These are phyloP conservation scores for Arremon brunneinucha DNA, from an alignment of 2,797 vertebrate species.

Conservation along the genomic window DNA sequence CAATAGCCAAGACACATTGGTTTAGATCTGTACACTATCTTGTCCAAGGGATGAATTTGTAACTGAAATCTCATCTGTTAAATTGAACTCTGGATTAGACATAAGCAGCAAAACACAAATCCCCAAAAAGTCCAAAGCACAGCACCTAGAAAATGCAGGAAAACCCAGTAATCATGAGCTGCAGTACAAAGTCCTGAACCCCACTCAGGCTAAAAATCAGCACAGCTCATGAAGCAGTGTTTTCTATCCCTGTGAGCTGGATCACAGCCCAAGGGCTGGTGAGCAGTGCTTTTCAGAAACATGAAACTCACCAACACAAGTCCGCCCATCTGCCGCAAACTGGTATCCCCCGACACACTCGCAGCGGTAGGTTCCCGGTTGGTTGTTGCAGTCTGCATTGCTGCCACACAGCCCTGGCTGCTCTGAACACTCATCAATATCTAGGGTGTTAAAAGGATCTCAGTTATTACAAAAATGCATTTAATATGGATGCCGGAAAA, in stretches of 20 bases:
- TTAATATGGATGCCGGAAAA: neutral
- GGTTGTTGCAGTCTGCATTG: slow-evolving; percentile 87
- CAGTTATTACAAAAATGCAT: neutral
- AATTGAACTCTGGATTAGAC: neutral
- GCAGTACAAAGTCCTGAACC: neutral
- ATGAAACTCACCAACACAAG: slow-evolving; percentile 83
- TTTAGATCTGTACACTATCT: neutral
- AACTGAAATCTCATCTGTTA: neutral
- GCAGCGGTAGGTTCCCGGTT: slow-evolving; percentile 91
- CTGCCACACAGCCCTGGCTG: slow-evolving; percentile 79
- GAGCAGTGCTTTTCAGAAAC: neutral
- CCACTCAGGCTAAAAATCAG: neutral
- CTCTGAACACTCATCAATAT: slow-evolving; percentile 91
- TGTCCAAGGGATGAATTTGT: neutral
- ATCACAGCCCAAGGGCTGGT: neutral
- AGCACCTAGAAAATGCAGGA: neutral
- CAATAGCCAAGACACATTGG: neutral
- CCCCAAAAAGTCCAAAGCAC: neutral
- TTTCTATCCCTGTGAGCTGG: neutral
- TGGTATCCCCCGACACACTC: slow-evolving; percentile 88
- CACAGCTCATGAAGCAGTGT: neutral
- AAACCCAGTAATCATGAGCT: neutral
- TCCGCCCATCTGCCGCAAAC: slow-evolving; percentile 80
- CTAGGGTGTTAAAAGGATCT: slow-evolving; percentile 63
- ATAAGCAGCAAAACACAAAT: neutral